Conservation (phyloP, 1,140 invertebrate genomes). For the Sminthurides bifidus region DNA sequence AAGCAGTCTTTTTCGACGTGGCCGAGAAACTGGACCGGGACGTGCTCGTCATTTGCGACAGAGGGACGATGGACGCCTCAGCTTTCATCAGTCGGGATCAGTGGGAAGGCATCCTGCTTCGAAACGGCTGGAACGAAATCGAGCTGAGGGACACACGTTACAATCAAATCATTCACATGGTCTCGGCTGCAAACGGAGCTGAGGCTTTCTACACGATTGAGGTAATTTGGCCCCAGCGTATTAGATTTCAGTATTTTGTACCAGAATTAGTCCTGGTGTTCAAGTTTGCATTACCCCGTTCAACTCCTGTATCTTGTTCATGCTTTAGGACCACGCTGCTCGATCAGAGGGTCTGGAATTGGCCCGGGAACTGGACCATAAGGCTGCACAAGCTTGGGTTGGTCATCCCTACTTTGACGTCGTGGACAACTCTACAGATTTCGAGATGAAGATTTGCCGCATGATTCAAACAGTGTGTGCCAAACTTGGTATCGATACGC, state of each 20-base stretch:
- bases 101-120: constrained; percentile 83
- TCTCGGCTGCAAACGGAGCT: constrained; percentile 93
- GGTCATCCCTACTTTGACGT: constrained; percentile 99
- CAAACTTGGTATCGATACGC: constrained; percentile 84
- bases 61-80: constrained; percentile 94
- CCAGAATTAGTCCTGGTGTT: background rate
- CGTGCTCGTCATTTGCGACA: constrained; percentile 95
- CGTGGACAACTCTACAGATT: constrained; percentile 93
- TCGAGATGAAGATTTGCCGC: constrained; percentile 91
- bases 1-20: constrained; percentile 91
- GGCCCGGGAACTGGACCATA: constrained; percentile 74
- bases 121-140: constrained; percentile 83
- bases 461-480: constrained; percentile 87
- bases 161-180: constrained; percentile 90
- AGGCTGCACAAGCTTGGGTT: constrained; percentile 87
- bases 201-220: constrained; percentile 90
- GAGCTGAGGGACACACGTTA: constrained; percentile 91
- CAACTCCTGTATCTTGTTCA: background rate
- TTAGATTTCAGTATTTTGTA: background rate
- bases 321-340: constrained; percentile 58
- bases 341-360: constrained; percentile 76
- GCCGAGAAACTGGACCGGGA: constrained; percentile 69
- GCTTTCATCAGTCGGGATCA: constrained; percentile 78
- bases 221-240: constrained; percentile 32
- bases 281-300: background rate